Percentiles rank a stretch among this genome's conserved stretches.
These are phyloP conservation scores for Trachelus stipa DNA, from an alignment of 2,888 invertebrate genomes.

Conservation along the genomic window DNA sequence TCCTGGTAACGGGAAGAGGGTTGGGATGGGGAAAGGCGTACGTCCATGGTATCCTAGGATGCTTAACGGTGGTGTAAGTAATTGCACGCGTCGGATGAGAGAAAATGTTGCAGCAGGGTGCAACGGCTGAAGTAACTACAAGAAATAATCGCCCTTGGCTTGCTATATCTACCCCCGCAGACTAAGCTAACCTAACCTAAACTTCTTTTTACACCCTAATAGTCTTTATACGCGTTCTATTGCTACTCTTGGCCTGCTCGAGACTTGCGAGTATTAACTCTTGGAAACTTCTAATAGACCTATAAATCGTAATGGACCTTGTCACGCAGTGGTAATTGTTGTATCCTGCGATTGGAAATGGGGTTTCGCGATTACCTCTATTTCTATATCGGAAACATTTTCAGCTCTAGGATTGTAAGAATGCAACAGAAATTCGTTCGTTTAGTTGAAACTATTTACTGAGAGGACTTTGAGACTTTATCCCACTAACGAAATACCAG, in stretches of 20 bases:
- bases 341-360: neutral
- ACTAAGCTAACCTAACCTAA: too few species aligned
- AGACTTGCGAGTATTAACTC: constrained; percentile 29
- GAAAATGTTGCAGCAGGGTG: constrained; percentile 23
- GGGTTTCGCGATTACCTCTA: neutral
- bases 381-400: too few species aligned
- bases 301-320: constrained; percentile 32
- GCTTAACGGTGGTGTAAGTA: constrained; percentile 30
- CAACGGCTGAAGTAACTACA: constrained; percentile 19
- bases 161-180: neutral
- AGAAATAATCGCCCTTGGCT: constrained; percentile 30
- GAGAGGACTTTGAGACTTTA: too few species aligned
- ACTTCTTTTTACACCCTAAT: too few species aligned
- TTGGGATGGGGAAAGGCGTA: too few species aligned
- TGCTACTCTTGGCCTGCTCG: neutral
- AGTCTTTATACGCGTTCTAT: too few species aligned
- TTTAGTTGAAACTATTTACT: too few species aligned
- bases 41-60: constrained; percentile 5
- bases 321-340: neutral
- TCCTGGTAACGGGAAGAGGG: too few species aligned
- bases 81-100: constrained; percentile 25
- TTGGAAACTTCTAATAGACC: constrained; percentile 14
- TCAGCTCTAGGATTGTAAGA: too few species aligned
- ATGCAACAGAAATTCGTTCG: too few species aligned
- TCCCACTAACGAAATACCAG: too few species aligned